phyloP scores from a whole-genome alignment of 2,888 invertebrate genomes.

The Chloromyia formosa region DNA sequence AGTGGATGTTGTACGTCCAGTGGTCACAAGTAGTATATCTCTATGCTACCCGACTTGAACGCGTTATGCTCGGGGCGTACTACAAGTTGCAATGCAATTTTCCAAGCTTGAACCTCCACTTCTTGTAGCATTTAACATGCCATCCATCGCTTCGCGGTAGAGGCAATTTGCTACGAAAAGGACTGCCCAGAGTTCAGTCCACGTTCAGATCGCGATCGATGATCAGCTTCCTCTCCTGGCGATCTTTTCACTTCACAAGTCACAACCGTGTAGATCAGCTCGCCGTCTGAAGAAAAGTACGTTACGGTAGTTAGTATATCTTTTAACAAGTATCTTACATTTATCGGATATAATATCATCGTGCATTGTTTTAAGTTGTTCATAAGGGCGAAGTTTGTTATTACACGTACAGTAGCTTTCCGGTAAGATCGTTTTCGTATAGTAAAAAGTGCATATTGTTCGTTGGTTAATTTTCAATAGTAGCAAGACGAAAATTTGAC shows the following conservation, averaged over 20 bases:
- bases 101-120: conserved; percentile 27
- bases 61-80: not conserved
- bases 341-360: not conserved
- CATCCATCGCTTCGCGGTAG: not conserved
- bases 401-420: not conserved
- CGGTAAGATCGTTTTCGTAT: conserved; percentile 9
- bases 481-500: not conserved
- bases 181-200: conserved; percentile 26
- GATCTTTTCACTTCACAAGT: not conserved
- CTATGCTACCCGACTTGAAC: not conserved
- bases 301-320: not conserved
- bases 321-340: not conserved
- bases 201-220: conserved; percentile 32
- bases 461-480: conserved; percentile 5
- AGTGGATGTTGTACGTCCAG: conserved; percentile 8
- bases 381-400: too few species aligned
- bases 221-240: not conserved
- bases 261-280: not conserved
- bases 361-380: too few species aligned
- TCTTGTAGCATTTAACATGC: conserved; percentile 38
- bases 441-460: not conserved
- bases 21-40: conserved; percentile 16
- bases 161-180: conserved; percentile 31
- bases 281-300: too few species aligned
- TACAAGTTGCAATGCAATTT: conserved; percentile 17